Evolutionary conservation across 2,797 vertebrate species (phyloP), one percentile per base, ranked within the genome.

Genomic region (Lateolabrax maculatus): DNA sequence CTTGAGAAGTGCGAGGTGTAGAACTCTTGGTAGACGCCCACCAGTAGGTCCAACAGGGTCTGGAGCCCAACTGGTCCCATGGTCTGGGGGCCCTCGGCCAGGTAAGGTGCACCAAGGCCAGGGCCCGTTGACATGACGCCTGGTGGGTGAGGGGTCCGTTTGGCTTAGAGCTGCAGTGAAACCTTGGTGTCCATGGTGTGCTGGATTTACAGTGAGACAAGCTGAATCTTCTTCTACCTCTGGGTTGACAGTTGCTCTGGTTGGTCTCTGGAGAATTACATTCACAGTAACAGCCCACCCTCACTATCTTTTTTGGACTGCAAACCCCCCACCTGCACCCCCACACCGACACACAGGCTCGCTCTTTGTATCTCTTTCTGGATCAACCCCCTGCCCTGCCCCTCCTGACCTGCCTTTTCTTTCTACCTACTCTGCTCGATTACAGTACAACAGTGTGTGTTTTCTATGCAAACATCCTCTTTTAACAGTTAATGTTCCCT

Each of bases 1-100:
- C 91, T 90, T 56, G 92, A 86, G 31, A 96, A 88, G 11, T 92
- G 76, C 0, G 95, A 96, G 8, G 93, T 88, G 27, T 88, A 90
- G 79, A 97, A 95, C 92, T 97, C 97, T 76, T 97, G 95, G 79
- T 96, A 96, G 72, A 97, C 95, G 3, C 96, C 96, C 57, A 97
- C 94, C 82, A 97, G 90, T 64, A 97, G 95, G 83, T 97, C 97
- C 89, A 97, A 91, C 84, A 97, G 88, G 9, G 96, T 95, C 92
- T 97, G 96, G 72, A 96, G 92, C 23, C 95, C 94, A 66, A 97
- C 93, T 6, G 94, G 92, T 46, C 94, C 91, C 2, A 84, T 73
- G 0, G 83, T 81, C 57, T 83, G 87, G 61, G 91, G 80, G 31
- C 83, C 91, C 90, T 88, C 84, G 10, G 80, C 86, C 87, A 92